Conservation (phyloP, 2,113 vertebrate species). For the Hydrolagus affinis region DNA sequence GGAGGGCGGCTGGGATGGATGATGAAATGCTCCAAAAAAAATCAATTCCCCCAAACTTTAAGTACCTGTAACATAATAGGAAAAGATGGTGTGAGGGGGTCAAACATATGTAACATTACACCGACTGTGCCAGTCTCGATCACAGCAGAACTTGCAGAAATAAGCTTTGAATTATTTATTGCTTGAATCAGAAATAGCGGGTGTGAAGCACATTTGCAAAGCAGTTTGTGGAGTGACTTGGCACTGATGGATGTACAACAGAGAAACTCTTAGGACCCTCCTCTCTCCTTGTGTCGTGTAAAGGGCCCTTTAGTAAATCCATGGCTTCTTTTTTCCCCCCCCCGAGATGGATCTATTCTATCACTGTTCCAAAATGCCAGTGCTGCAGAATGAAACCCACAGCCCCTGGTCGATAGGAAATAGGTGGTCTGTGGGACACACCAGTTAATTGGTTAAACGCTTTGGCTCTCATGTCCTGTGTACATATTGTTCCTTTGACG, state of each 20-base stretch:
- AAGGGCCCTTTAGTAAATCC: not conserved
- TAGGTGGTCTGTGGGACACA: not conserved
- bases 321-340: not conserved
- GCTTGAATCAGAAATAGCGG: not conserved
- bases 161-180: not conserved
- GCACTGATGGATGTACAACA: not conserved
- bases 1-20: too few relatives aligned
- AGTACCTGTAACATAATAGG: too few relatives aligned
- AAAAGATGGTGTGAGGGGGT: not conserved
- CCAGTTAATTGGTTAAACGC: constrained; percentile 2
- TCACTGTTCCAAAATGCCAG: not conserved
- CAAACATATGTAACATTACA: not conserved
- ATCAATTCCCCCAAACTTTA: too few relatives aligned
- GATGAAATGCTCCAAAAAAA: too few relatives aligned
- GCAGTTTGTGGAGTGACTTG: not conserved
- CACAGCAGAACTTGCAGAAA: not conserved
- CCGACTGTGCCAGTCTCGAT: not conserved
- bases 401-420: constrained; percentile 21
- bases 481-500: too few relatives aligned
- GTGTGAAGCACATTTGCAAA: not conserved
- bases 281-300: not conserved
- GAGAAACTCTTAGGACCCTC: not conserved
- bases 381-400: not conserved
- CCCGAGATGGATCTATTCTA: not conserved
- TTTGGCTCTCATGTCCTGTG: not conserved